A percentile compares a stretch with the other conserved stretches of the same genome.
phyloP scores from a whole-genome alignment of 2,888 invertebrate species.

The Exocentrus adspersus region DNA sequence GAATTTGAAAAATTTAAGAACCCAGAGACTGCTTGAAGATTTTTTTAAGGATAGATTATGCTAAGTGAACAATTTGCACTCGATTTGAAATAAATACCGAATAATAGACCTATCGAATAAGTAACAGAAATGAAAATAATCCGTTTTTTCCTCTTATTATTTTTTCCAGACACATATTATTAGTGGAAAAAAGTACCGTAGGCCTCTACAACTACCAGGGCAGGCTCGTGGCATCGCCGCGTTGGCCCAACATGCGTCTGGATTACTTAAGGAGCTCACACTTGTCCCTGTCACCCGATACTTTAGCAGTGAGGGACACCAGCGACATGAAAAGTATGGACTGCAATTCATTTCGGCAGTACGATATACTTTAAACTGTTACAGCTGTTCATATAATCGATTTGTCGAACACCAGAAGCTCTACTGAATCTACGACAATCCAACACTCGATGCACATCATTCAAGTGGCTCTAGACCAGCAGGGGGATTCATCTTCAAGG shows the following conservation, averaged over 20 bases:
- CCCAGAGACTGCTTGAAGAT: background rate
- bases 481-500: conserved; percentile 81
- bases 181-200: conserved; percentile 85
- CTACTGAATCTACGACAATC: conserved; percentile 78
- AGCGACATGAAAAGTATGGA: conserved; percentile 79
- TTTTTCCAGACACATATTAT: conserved; percentile 81
- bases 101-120: no score
- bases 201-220: conserved; percentile 96
- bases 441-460: conserved; percentile 82
- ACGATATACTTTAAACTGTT: conserved; percentile 42
- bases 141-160: no score
- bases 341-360: background rate
- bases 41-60: no score
- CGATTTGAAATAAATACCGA: no score
- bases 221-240: conserved; percentile 83
- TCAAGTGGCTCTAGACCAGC: conserved; percentile 85
- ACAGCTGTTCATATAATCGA: conserved; percentile 88
- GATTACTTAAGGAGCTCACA: conserved; percentile 81
- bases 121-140: no score
- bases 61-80: no score
- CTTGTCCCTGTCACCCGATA: conserved; percentile 87
- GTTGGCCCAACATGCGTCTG: conserved; percentile 85
- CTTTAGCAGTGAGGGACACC: conserved; percentile 86
- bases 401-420: conserved; percentile 75
- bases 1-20: no score